These are phyloP conservation scores for Stichopus horrens DNA, from an alignment of 53 echinoderm and acorn worm species.

Conservation along the genomic window DNA sequence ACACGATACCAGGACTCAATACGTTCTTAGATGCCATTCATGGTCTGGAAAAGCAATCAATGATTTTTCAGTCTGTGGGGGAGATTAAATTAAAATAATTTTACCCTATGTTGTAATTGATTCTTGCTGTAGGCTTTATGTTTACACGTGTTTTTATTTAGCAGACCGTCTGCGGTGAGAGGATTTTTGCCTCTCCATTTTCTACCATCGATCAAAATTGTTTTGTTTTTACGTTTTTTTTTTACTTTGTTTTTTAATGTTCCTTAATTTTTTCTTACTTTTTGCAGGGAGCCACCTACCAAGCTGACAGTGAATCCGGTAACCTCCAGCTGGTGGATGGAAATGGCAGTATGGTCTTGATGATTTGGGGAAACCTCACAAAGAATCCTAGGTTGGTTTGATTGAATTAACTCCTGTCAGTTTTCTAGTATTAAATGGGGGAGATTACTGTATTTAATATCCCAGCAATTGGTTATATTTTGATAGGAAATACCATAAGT, in stretches of 20 bases:
- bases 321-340: constrained; percentile 79
- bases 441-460: background rate
- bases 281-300: constrained; percentile 68
- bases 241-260: background rate
- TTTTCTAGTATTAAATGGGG: background rate
- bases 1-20: too few relatives aligned
- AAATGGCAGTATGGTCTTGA: constrained; percentile 67
- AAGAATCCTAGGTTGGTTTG: constrained; percentile 88
- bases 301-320: constrained; percentile 88
- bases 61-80: too few relatives aligned
- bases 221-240: background rate
- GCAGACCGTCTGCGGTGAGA: too few relatives aligned
- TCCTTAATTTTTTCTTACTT: too few relatives aligned
- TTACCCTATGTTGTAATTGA: too few relatives aligned
- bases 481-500: too few relatives aligned
- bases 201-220: background rate
- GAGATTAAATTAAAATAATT: too few relatives aligned
- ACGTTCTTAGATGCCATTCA: too few relatives aligned
- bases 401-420: background rate
- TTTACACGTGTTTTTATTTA: too few relatives aligned
- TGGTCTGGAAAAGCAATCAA: too few relatives aligned
- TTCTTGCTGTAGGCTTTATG: too few relatives aligned
- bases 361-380: constrained; percentile 94
- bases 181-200: background rate
- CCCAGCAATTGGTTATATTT: too few relatives aligned